Evolutionary conservation across 2,888 invertebrate genomes (phyloP).

Genomic region (Balanococcus diminutus): DNA sequence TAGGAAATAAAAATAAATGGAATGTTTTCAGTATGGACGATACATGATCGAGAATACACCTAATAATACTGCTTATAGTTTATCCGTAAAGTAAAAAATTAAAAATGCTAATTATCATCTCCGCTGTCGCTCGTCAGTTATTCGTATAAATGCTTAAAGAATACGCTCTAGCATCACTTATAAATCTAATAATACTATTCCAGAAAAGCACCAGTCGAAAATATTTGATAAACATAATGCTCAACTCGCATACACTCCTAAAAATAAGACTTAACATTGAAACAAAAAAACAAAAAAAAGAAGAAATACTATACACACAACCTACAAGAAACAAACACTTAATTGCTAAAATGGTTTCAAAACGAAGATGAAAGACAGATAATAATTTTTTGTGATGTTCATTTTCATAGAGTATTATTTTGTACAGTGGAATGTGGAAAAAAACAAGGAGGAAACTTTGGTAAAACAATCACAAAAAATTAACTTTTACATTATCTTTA

Average conservation of each 20-base stretch:
- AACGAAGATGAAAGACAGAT: conserved; percentile 20
- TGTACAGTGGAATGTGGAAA: not conserved
- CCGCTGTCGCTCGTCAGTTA: not conserved
- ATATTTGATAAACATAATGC: conserved; percentile 8
- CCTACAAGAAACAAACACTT: not conserved
- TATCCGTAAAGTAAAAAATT: not conserved
- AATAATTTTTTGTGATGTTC: conserved; percentile 38
- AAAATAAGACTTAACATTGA: not conserved
- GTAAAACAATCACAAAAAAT: conserved; percentile 35
- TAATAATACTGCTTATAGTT: not conserved
- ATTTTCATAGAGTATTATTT: not conserved
- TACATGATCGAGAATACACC: not conserved
- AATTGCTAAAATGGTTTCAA: not conserved
- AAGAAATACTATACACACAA: not conserved
- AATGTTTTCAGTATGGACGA: conserved; percentile 25
- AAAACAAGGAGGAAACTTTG: not conserved
- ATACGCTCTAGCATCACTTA: not conserved
- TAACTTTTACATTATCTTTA: not conserved
- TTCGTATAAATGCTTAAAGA: not conserved
- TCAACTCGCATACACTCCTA: not conserved
- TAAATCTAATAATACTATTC: conserved; percentile 24
- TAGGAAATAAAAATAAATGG: not conserved
- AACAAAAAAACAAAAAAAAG: not conserved
- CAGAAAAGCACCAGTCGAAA: conserved; percentile 42
- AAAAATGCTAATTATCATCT: conserved; percentile 24